Evolutionary conservation across 2,797 vertebrate genomes (phyloP), one percentile per base, ranked within the genome.

Genomic region (Chrosomus eos): DNA sequence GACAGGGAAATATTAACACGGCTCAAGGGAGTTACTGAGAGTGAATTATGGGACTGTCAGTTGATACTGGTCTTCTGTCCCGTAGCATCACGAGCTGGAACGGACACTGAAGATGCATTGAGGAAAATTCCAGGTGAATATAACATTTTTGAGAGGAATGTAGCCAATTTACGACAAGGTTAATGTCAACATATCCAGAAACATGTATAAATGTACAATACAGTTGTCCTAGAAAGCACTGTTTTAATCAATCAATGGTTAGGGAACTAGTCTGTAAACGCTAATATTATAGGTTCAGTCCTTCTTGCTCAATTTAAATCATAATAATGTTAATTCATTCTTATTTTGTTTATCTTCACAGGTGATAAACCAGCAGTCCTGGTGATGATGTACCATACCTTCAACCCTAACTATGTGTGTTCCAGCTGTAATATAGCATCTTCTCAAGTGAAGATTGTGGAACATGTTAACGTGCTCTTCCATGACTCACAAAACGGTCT

Each of bases 351-450:
- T 23, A 7, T 21, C 19, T 68, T 38, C 10, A 68, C 82, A 84
- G 85, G 0, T 64, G 26, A 82, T 76, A 87, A 87, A 85, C 36
- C 58, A 31, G 33, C 76, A 10, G 58, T 88, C n/a, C 38, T 89
- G 58, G 80, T 89, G 43, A 45, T 45, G 4, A 85, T 89, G 88
- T 72, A 94, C 48, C 91, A 94, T 73, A 0, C 0, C 19, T 62
- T 0, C 43, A 23, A 83, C 1, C 0, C 8, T 16, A 60, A 1
- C 3, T 0, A 0, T 2, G 0, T 6, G 21, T 16, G 73, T 14
- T 38, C 73, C 21, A 0, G 8, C 10, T 0, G 5, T 3, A 0
- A 7, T 1, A 82, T 0, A 74, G 5, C 19, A 3, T 21, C 14
- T 43, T 0, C 0, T 8, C 0, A 0, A 1, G 0, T 1, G 1